Conservation (phyloP, 2,113 vertebrate genomes). For the Dipodomys merriami region DNA sequence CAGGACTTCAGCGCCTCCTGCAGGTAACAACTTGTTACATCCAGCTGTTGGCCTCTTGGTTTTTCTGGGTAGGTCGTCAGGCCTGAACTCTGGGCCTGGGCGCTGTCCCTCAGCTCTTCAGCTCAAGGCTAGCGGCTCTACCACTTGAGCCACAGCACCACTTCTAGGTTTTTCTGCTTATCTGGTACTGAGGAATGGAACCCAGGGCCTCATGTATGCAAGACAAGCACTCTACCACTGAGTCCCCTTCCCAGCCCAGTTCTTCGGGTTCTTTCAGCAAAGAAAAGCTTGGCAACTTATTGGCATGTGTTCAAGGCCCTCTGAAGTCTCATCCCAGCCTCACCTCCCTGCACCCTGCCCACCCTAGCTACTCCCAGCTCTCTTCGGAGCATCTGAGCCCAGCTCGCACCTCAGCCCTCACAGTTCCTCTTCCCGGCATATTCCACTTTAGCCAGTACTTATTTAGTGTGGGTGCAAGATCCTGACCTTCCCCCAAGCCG, state of each 20-base stretch:
- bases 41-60: not conserved
- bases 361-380: not conserved
- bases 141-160: too few species aligned
- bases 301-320: not conserved
- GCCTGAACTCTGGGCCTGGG: too few species aligned
- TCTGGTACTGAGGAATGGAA: too few species aligned
- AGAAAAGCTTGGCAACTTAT: not conserved
- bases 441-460: not conserved
- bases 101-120: too few species aligned
- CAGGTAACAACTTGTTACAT: not conserved
- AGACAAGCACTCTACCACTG: too few species aligned
- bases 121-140: too few species aligned
- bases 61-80: too few species aligned
- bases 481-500: not conserved
- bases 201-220: too few species aligned
- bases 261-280: not conserved
- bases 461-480: not conserved
- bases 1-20: not conserved
- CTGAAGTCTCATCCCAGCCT: not conserved
- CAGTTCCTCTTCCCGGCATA: not conserved
- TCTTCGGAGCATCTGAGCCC: too few species aligned
- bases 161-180: too few species aligned
- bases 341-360: too few species aligned
- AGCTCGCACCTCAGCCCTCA: not conserved
- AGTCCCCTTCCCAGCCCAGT: too few species aligned